phyloP scores from a whole-genome alignment of 2,113 vertebrate species.

The Fukomys damarensis region DNA sequence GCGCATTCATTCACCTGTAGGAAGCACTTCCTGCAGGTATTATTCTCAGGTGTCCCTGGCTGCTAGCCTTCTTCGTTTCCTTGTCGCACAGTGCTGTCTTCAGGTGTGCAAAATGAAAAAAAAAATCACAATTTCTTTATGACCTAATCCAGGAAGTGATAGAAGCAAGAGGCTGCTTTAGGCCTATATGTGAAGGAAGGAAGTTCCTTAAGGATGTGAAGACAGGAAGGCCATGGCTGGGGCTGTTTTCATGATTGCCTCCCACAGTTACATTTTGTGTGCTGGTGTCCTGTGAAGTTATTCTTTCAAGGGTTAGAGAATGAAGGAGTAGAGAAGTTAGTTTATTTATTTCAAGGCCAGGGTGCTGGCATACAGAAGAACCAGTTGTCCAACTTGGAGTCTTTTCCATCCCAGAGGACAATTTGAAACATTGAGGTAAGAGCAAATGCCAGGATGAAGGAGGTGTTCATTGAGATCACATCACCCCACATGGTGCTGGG shows the following conservation, averaged over 20 bases:
- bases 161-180: neutral
- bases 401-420: neutral
- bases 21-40: neutral
- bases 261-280: neutral
- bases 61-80: neutral
- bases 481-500: neutral
- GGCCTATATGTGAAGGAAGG: neutral
- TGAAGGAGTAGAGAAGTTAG: neutral
- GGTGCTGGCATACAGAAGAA: neutral
- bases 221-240: neutral
- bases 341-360: constrained; percentile 20
- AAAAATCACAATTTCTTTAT: neutral
- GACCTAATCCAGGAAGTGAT: neutral
- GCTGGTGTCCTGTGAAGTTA: neutral
- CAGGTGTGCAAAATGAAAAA: neutral
- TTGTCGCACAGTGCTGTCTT: neutral
- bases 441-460: neutral
- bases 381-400: neutral
- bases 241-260: neutral
- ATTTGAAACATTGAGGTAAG: neutral
- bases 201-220: neutral
- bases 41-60: neutral
- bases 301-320: neutral
- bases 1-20: neutral
- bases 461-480: neutral